Conservation (phyloP, 2,113 vertebrate species). For the Brachyhypopomus occidentalis region DNA sequence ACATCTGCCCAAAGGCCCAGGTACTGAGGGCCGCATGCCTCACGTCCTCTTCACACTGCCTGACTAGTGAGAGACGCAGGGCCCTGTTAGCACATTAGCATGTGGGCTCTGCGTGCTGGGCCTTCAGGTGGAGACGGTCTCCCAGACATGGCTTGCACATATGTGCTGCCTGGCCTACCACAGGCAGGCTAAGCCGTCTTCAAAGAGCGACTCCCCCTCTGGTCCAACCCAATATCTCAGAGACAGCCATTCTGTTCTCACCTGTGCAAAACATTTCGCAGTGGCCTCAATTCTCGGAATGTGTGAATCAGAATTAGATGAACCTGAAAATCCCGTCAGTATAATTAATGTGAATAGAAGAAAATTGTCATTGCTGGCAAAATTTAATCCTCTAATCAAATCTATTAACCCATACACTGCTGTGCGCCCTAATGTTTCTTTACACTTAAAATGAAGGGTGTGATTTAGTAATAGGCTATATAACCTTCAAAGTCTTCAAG, state of each 20-base stretch:
- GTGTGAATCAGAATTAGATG: too few species aligned
- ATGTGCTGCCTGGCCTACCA: slow-evolving; percentile 51
- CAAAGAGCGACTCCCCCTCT: not conserved
- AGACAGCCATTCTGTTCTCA: not conserved
- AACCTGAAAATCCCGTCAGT: too few species aligned
- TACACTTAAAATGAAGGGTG: too few species aligned
- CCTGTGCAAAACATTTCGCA: not conserved
- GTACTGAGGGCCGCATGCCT: not conserved
- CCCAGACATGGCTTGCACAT: slow-evolving; percentile 54
- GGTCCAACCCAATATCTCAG: not conserved
- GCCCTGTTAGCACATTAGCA: slow-evolving; percentile 20
- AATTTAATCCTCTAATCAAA: too few species aligned
- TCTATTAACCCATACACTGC: too few species aligned
- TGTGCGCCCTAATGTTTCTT: too few species aligned
- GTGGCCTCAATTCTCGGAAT: not conserved
- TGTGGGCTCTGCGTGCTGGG: slow-evolving; percentile 44
- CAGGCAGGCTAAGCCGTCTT: slow-evolving; percentile 2
- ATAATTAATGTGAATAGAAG: too few species aligned
- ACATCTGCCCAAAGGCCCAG: not conserved
- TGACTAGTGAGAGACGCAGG: not conserved
- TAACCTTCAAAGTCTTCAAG: too few species aligned
- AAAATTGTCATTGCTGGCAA: too few species aligned
- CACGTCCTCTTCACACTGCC: not conserved
- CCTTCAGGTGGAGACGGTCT: slow-evolving; percentile 36
- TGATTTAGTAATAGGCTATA: too few species aligned